These are phyloP conservation scores for Paradoxurus hermaphroditus DNA, from an alignment of 2,113 vertebrate genomes.

Conservation along the genomic window DNA sequence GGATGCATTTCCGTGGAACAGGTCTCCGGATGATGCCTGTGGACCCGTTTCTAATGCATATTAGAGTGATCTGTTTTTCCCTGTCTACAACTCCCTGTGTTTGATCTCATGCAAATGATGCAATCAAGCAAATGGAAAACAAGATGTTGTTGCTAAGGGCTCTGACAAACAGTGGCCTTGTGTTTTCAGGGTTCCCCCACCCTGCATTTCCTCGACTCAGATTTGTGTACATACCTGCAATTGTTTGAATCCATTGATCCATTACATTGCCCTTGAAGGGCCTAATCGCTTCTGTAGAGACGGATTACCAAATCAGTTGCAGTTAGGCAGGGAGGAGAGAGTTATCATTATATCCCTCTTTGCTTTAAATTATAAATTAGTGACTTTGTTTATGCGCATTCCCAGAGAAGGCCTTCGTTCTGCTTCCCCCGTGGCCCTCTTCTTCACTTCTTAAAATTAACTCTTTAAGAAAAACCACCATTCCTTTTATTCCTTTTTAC, in stretches of 20 bases:
- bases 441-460: background rate
- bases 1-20: slow-evolving; percentile 78
- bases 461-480: background rate
- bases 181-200: slow-evolving; percentile 62
- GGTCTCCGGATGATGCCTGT: slow-evolving; percentile 69
- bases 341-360: background rate
- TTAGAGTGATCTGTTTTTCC: slow-evolving; percentile 77
- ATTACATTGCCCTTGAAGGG: slow-evolving; percentile 29
- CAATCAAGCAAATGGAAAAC: slow-evolving; percentile 83
- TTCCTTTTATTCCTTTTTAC: background rate
- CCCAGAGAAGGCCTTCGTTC: background rate
- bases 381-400: background rate
- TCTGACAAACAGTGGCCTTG: slow-evolving; percentile 72
- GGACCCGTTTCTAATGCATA: slow-evolving; percentile 78
- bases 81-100: slow-evolving; percentile 73
- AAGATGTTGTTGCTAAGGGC: slow-evolving; percentile 71
- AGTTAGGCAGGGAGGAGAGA: background rate
- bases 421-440: background rate
- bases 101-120: slow-evolving; percentile 85
- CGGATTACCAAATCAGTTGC: slow-evolving; percentile 27
- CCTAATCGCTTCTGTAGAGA: slow-evolving; percentile 47
- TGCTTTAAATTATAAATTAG: slow-evolving; percentile 47
- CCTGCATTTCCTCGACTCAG: slow-evolving; percentile 31
- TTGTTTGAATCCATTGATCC: slow-evolving; percentile 62
- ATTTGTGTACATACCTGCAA: slow-evolving; percentile 51